Evolutionary conservation across 1,140 invertebrate species (phyloP).

Genomic region (Drosophila kepulauana): DNA sequence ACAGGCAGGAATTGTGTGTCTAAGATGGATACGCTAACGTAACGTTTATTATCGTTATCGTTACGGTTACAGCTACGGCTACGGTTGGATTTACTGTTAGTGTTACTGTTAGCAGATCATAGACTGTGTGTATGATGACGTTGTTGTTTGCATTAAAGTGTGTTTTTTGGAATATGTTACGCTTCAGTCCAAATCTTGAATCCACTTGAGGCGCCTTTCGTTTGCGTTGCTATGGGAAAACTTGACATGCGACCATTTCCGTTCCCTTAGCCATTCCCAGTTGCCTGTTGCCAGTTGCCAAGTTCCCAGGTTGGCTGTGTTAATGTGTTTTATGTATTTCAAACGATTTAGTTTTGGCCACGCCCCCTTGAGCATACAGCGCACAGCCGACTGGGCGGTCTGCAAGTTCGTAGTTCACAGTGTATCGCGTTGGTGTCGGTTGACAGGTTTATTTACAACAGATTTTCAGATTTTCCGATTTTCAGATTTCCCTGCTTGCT

Average conservation of each 20-base stretch:
- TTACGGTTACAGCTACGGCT: conserved; percentile 33
- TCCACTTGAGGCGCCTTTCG: conserved; percentile 60
- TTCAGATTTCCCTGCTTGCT: conserved; percentile 33
- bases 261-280: conserved; percentile 48
- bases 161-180: conserved; percentile 53
- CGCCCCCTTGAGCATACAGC: conserved; percentile 43
- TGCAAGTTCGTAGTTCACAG: conserved; percentile 79
- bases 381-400: conserved; percentile 56
- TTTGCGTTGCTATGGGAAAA: conserved; percentile 49
- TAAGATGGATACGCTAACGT: conserved; percentile 36
- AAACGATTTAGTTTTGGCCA: conserved; percentile 74
- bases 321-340: conserved; percentile 82
- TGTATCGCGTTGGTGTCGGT: conserved; percentile 73
- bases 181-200: conserved; percentile 54
- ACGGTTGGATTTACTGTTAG: conserved; percentile 31
- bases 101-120: conserved; percentile 25
- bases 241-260: conserved; percentile 69
- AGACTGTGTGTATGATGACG: conserved; percentile 23
- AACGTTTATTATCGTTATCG: conserved; percentile 3
- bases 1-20: conserved; percentile 86
- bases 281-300: too few species aligned
- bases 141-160: conserved; percentile 53
- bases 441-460: conserved; percentile 82
- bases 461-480: conserved; percentile 66
- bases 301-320: conserved; percentile 58